Percentiles rank a stretch among this genome's conserved stretches.
phyloP scores from a whole-genome alignment of 2,797 vertebrate species.

The Sebastes baramenuke region DNA sequence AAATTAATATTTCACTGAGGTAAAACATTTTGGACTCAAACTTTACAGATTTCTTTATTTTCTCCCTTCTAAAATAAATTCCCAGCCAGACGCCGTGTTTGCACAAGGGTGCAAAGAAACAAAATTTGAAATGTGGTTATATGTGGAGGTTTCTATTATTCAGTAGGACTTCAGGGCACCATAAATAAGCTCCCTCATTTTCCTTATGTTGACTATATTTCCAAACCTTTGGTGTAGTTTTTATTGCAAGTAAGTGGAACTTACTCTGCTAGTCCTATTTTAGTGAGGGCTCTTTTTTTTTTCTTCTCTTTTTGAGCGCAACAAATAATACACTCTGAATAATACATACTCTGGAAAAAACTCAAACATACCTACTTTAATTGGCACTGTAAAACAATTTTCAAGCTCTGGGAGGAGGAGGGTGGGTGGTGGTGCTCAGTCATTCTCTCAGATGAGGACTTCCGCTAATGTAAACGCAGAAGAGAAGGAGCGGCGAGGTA shows the following conservation, averaged over 20 bases:
- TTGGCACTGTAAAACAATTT: slow-evolving; percentile 85
- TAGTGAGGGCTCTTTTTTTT: slow-evolving; percentile 43
- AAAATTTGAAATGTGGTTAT: slow-evolving; percentile 68
- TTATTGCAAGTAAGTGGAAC: slow-evolving; percentile 74
- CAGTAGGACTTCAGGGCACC: slow-evolving; percentile 70
- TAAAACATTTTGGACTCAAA: slow-evolving; percentile 71
- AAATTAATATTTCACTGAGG: slow-evolving; percentile 62
- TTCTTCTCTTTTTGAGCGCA: slow-evolving; percentile 58
- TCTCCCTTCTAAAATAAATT: slow-evolving; percentile 52
- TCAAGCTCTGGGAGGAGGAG: slow-evolving; percentile 56
- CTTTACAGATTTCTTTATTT: slow-evolving; percentile 65
- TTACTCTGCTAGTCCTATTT: slow-evolving; percentile 75
- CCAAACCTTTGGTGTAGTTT: slow-evolving; percentile 77
- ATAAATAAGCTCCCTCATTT: slow-evolving; percentile 76
- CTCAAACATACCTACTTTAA: slow-evolving; percentile 81
- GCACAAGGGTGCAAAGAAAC: slow-evolving; percentile 53
- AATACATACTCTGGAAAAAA: slow-evolving; percentile 72
- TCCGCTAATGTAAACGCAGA: slow-evolving; percentile 81
- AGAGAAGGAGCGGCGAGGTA: slow-evolving; percentile 72
- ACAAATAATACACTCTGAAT: slow-evolving; percentile 81
- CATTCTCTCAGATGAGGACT: slow-evolving; percentile 84
- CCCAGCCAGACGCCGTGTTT: slow-evolving; percentile 54
- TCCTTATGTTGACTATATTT: slow-evolving; percentile 71
- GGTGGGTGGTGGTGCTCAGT: slow-evolving; percentile 69
- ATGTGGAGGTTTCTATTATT: slow-evolving; percentile 71